These are phyloP conservation scores for Vanessa atalanta DNA, from an alignment of 1,140 invertebrate genomes.

Conservation along the genomic window DNA sequence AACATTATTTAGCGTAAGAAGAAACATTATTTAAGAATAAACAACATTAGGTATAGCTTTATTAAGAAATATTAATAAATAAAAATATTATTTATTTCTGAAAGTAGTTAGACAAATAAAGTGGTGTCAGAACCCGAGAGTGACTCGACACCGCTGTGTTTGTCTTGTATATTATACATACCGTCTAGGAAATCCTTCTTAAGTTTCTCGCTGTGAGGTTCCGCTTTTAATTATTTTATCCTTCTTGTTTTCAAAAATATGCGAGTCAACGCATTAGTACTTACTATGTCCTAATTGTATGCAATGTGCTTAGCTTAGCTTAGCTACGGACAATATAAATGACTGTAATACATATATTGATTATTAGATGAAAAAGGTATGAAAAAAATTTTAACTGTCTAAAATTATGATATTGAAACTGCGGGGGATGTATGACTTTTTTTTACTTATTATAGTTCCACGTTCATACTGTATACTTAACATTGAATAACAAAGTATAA, in stretches of 20 bases:
- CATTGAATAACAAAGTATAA: too few species aligned
- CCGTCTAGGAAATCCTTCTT: constrained; percentile 40
- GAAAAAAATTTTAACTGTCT: too few species aligned
- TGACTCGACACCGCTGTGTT: constrained; percentile 54
- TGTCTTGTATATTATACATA: constrained; percentile 60
- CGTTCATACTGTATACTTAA: too few species aligned
- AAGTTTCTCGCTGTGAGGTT: constrained; percentile 19
- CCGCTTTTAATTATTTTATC: not conserved
- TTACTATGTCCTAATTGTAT: not conserved
- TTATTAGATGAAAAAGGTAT: too few species aligned
- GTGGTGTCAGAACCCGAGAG: constrained; percentile 53
- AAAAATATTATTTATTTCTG: constrained; percentile 58
- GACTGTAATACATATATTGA: too few species aligned
- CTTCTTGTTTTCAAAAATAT: constrained; percentile 2
- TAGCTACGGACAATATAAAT: too few species aligned
- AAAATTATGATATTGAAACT: too few species aligned
- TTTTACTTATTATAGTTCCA: too few species aligned
- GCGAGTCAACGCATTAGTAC: not conserved
- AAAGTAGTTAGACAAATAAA: constrained; percentile 61
- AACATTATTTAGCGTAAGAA: too few species aligned
- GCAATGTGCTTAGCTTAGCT: too few species aligned
- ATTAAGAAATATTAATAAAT: constrained; percentile 49
- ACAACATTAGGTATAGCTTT: not conserved
- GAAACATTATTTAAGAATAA: not conserved
- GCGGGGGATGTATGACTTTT: too few species aligned